Evolutionary conservation across 2,113 vertebrate genomes (phyloP).

Genomic region (Hoplias malabaricus): DNA sequence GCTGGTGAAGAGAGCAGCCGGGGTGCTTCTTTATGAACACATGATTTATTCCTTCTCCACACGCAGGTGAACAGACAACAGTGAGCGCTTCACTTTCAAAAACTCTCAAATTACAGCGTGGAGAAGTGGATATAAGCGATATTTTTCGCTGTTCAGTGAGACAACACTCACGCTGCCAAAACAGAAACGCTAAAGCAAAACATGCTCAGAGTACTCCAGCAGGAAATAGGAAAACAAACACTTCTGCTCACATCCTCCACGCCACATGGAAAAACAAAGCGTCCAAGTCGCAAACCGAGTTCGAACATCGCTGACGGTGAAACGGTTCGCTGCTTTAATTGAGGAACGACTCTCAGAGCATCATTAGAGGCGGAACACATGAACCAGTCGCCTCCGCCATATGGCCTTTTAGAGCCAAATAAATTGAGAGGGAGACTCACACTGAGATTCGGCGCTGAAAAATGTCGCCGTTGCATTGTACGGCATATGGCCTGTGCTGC

Average conservation of each 20-base stretch:
- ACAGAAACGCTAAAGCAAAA: not conserved
- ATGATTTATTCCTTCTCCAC: not conserved
- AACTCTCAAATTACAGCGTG: not conserved
- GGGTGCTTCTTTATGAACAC: no score
- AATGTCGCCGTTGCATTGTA: not conserved
- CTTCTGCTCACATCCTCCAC: constrained; percentile 3
- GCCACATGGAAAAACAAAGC: not conserved
- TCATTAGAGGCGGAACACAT: not conserved
- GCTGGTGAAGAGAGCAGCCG: not conserved
- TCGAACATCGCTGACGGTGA: not conserved
- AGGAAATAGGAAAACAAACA: constrained; percentile 5
- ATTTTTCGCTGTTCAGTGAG: not conserved
- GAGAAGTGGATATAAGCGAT: not conserved
- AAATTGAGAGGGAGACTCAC: not conserved
- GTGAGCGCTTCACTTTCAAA: not conserved
- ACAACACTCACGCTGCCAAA: not conserved
- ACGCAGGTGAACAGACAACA: not conserved
- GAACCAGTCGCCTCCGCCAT: not conserved
- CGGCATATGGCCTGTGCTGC: constrained; percentile 5
- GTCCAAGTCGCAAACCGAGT: not conserved
- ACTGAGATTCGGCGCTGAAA: not conserved
- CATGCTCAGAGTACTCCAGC: constrained; percentile 12
- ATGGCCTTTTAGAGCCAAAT: constrained; percentile 12
- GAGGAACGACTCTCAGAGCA: not conserved
- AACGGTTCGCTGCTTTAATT: constrained; percentile 7